Percentiles rank a stretch among this genome's conserved stretches.
These are phyloP conservation scores for Nicator chloris DNA, from an alignment of 2,113 vertebrate genomes.

Conservation along the genomic window DNA sequence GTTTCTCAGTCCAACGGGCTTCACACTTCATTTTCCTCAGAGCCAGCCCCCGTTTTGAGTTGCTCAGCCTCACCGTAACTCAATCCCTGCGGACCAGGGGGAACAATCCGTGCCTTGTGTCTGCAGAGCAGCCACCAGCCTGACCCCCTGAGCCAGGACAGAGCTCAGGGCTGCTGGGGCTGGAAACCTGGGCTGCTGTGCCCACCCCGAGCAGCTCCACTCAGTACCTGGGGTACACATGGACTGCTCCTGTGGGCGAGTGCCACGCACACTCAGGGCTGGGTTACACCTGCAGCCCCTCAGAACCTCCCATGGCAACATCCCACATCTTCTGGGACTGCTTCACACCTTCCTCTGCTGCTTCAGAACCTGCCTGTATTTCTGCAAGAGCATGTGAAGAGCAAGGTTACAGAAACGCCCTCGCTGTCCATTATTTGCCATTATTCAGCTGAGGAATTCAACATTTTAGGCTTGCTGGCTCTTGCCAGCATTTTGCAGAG, in stretches of 20 bases:
- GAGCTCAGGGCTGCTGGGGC: neutral
- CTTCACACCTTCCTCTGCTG: neutral
- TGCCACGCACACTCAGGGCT: accelerated
- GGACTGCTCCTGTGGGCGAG: neutral
- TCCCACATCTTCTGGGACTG: neutral
- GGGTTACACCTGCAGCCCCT: neutral
- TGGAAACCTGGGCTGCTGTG: neutral
- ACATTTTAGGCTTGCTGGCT: neutral
- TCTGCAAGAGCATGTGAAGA: neutral
- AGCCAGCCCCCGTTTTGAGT: neutral
- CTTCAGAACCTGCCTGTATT: neutral
- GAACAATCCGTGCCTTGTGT: neutral
- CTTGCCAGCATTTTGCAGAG: neutral
- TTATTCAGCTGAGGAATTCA: neutral
- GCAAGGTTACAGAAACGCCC: neutral
- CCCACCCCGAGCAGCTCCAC: neutral
- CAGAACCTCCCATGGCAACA: neutral
- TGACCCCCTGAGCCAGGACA: neutral
- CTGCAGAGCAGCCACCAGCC: neutral
- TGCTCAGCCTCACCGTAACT: neutral
- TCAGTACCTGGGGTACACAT: neutral
- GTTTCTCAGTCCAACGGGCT: neutral
- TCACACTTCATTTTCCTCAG: slow-evolving; percentile 3
- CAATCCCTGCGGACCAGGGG: accelerated
- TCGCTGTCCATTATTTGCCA: neutral